A percentile compares a stretch with the other conserved stretches of the same genome.
Evolutionary conservation across 1,140 invertebrate genomes (phyloP).

Genomic region (Lepidurus packardi): DNA sequence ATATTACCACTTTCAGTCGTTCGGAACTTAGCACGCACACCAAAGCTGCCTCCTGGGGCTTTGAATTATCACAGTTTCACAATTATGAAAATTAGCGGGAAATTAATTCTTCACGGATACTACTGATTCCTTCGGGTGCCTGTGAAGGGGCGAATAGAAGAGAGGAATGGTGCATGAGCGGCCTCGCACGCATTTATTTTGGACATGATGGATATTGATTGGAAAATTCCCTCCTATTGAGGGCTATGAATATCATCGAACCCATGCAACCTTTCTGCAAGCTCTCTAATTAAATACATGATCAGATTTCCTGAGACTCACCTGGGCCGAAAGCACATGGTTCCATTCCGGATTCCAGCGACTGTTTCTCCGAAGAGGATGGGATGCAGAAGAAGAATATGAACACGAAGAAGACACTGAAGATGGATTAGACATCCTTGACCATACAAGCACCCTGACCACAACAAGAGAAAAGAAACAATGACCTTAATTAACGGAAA

Average conservation of each 20-base stretch:
- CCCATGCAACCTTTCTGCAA: not conserved
- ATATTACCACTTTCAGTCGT: too few relatives aligned
- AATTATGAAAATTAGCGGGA: too few relatives aligned
- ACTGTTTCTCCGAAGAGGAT: not conserved
- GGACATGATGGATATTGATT: not conserved
- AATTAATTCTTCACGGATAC: too few relatives aligned
- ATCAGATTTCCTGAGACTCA: not conserved
- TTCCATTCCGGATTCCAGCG: slow-evolving; percentile 31
- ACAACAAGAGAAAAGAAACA: not conserved
- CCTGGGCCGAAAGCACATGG: slow-evolving; percentile 26
- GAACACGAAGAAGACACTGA: slow-evolving; percentile 2
- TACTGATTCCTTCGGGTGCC: too few relatives aligned
- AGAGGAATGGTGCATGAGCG: too few relatives aligned
- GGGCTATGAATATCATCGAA: not conserved
- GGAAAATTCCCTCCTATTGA: not conserved
- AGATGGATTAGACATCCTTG: not conserved
- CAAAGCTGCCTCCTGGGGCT: too few relatives aligned
- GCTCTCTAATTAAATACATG: not conserved
- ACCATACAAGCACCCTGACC: not conserved
- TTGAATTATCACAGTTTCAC: too few relatives aligned
- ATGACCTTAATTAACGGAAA: not conserved
- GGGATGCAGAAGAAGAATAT: not conserved
- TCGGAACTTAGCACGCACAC: too few relatives aligned
- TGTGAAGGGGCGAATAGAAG: too few relatives aligned
- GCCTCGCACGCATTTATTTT: too few relatives aligned